A percentile compares a stretch with the other conserved stretches of the same genome.
Evolutionary conservation across 2,113 vertebrate genomes (phyloP).

Genomic region (Gallinago paraguaiae): DNA sequence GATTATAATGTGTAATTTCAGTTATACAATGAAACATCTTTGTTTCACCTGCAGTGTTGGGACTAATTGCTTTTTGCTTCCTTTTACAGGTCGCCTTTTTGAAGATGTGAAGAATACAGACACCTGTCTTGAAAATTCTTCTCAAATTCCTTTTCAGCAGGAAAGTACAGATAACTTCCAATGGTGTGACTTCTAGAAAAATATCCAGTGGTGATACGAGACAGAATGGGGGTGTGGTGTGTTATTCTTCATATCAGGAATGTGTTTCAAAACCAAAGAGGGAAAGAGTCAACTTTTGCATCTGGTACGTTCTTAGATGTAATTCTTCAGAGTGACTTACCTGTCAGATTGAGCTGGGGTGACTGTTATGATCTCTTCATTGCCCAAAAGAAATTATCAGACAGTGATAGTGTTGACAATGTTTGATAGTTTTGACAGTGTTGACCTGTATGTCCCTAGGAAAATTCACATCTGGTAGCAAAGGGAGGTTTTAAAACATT

Average conservation of each 20-base stretch:
- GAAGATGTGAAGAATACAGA: slow-evolving; percentile 65
- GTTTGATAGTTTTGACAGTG: not conserved
- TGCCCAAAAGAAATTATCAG: slow-evolving; percentile 30
- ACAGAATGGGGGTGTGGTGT: not conserved
- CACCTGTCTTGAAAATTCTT: not conserved
- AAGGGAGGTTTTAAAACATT: not conserved
- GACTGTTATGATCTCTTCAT: not conserved
- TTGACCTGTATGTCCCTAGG: not conserved
- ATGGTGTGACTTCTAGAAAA: not conserved
- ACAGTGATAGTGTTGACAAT: not conserved
- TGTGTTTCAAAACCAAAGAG: not conserved
- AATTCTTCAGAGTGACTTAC: not conserved
- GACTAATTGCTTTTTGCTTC: slow-evolving; percentile 24
- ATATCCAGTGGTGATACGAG: not conserved
- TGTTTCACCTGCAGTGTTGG: not conserved
- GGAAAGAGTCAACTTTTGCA: not conserved
- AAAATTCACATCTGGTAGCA: not conserved
- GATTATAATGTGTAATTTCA: not conserved
- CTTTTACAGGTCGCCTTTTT: slow-evolving; percentile 79
- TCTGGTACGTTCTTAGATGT: not conserved
- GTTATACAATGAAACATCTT: not conserved
- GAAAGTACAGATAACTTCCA: not conserved
- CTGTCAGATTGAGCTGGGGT: not conserved
- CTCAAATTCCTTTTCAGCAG: not conserved
- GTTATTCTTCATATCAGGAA: not conserved